phyloP scores from a whole-genome alignment of 2,888 invertebrate species.

The Tetranychus piercei region DNA sequence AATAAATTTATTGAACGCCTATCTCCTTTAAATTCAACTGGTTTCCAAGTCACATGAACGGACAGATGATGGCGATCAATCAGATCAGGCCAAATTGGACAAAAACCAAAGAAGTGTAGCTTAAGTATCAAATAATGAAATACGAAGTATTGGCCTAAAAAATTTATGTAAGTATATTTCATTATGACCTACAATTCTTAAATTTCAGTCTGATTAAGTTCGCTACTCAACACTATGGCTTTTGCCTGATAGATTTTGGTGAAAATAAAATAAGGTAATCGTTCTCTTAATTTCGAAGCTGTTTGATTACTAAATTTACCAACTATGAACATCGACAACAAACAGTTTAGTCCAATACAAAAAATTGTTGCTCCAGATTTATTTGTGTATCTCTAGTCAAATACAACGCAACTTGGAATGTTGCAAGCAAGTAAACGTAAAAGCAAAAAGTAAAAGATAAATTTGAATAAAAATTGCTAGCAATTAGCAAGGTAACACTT shows the following conservation, averaged over 20 bases:
- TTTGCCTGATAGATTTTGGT: too few relatives aligned
- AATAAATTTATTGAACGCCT: constrained; percentile 32
- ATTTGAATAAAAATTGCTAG: too few relatives aligned
- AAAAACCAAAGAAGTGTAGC: constrained; percentile 13
- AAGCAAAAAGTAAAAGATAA: not conserved
- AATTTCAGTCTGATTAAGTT: too few relatives aligned
- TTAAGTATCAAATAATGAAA: constrained; percentile 13
- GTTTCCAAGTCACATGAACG: constrained; percentile 74
- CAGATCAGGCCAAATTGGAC: not conserved
- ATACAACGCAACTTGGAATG: not conserved
- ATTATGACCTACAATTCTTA: not conserved
- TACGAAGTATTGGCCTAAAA: constrained; percentile 7
- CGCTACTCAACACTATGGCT: too few relatives aligned
- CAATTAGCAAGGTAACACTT: too few relatives aligned
- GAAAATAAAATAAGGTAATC: too few relatives aligned
- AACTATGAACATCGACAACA: not conserved
- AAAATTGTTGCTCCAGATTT: not conserved
- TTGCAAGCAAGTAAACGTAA: not conserved
- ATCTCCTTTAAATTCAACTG: constrained; percentile 57
- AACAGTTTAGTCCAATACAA: not conserved
- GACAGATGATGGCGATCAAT: constrained; percentile 39
- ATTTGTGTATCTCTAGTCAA: not conserved
- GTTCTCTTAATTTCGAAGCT: too few relatives aligned
- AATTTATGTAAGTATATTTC: too few relatives aligned
- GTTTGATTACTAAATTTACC: too few relatives aligned